phyloP scores from a whole-genome alignment of 2,888 invertebrate genomes.

The Phorcus lineatus region DNA sequence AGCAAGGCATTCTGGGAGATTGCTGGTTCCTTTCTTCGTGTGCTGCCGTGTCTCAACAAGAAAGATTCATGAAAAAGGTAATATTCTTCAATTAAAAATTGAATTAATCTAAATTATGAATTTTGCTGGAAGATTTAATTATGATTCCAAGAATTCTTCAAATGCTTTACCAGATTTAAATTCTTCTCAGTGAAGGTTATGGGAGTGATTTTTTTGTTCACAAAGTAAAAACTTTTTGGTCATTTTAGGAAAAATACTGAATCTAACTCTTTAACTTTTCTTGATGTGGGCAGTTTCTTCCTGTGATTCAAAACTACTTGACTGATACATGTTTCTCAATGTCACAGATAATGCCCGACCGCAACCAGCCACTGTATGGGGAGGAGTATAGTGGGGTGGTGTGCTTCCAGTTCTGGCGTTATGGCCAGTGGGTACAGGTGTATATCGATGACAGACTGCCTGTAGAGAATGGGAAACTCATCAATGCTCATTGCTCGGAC shows the following conservation, averaged over 20 bases:
- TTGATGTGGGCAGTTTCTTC: too few relatives aligned
- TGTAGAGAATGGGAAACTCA: constrained; percentile 70
- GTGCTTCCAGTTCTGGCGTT: constrained; percentile 76
- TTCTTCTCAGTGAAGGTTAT: too few relatives aligned
- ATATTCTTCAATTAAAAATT: too few relatives aligned
- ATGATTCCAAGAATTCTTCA: too few relatives aligned
- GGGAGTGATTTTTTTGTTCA: too few relatives aligned
- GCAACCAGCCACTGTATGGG: constrained; percentile 72
- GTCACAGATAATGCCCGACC: constrained; percentile 64
- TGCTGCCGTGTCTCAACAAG: constrained; percentile 75
- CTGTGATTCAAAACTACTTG: too few relatives aligned
- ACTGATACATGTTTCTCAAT: neutral
- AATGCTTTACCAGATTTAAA: too few relatives aligned
- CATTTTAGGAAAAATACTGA: too few relatives aligned
- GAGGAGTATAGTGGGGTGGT: constrained; percentile 73
- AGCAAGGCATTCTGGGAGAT: constrained; percentile 77
- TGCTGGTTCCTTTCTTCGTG: constrained; percentile 78
- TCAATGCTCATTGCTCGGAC: constrained; percentile 74
- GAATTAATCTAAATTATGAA: too few relatives aligned
- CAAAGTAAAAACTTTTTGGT: too few relatives aligned
- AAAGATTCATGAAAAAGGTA: constrained; percentile 74
- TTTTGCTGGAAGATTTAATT: too few relatives aligned
- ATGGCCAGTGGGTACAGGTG: constrained; percentile 76
- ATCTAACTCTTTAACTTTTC: too few relatives aligned
- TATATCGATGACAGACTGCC: constrained; percentile 76